phyloP scores from a whole-genome alignment of 2,888 invertebrate species.

The Drosophila nigritarsus region DNA sequence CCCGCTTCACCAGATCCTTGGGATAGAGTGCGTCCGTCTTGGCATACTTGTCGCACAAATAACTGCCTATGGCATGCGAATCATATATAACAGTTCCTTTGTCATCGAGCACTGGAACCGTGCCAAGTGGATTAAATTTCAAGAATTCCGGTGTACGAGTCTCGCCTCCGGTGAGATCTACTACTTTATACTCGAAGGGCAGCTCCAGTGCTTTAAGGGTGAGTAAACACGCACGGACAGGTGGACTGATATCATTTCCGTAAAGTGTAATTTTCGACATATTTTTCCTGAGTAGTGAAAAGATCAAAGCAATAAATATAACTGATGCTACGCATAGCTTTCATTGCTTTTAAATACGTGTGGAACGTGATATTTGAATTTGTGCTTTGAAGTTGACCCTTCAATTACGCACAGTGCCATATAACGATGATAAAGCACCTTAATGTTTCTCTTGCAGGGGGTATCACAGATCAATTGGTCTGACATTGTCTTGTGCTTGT shows the following conservation, averaged over 20 bases:
- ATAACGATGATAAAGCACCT: constrained; percentile 33
- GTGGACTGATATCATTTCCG: constrained; percentile 85
- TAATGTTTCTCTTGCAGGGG: neutral
- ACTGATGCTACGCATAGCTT: constrained; percentile 1
- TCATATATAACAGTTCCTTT: constrained; percentile 35
- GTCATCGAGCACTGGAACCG: constrained; percentile 65
- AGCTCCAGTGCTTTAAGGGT: constrained; percentile 88
- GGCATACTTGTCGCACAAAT: constrained; percentile 46
- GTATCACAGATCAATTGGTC: no score
- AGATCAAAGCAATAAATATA: neutral
- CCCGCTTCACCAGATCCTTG: constrained; percentile 40
- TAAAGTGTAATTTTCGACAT: constrained; percentile 63
- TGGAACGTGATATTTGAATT: constrained; percentile 1
- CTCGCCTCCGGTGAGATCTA: constrained; percentile 41
- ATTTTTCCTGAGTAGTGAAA: neutral
- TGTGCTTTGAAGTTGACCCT: constrained; percentile 1
- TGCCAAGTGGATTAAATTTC: constrained; percentile 86
- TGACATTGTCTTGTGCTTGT: neutral
- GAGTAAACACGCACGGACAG: constrained; percentile 87
- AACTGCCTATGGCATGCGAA: constrained; percentile 49
- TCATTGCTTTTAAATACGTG: constrained; percentile 2
- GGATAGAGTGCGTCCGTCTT: constrained; percentile 44
- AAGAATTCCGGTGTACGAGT: constrained; percentile 59
- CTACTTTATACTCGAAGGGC: constrained; percentile 73
- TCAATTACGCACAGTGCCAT: neutral